Evolutionary conservation across 35 echinoderm and acorn worm species (phyloP), one percentile per base, ranked within the genome.

Genomic region (Holothuria glaberrima): DNA sequence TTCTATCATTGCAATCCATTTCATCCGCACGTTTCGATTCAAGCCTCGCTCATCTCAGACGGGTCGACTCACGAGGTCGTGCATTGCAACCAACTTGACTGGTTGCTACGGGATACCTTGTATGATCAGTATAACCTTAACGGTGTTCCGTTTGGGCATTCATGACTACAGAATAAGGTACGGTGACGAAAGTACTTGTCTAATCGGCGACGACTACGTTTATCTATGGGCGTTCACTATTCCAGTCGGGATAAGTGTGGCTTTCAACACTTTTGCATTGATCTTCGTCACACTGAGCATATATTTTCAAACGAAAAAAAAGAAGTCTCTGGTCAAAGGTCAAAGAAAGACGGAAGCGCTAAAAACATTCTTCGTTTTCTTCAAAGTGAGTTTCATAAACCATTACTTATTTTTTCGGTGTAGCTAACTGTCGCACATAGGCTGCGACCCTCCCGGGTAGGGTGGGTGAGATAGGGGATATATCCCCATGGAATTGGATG

Each of bases 331-430:
- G 21, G 79, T 30, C 48, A 83, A 30, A 50, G 30, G 25, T 24
- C 48, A 83, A 41, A 46, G 56, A 20, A 30, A 24, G 16, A 58
- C 48, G n/a, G 79, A 83, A 61, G 18, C 1, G 9, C 9, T 83
- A 0, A 83, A 58, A 13, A 83, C 79, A n/a, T 83, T 83, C 79
- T 28, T 83, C 28, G 56, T 83, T 14, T 83, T 83, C 58, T 33
- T 83, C 24, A 83, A 83, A 61, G 79, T 83, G 52, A 83, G 79
- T 83, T 58, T 83, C 56, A 30, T 67, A 30, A 67, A 30, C n/a
- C n/a, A 22, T 67, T 4, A 24, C 16, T 4, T 67, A 67, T 67
- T 22, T 24, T n/a, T n/a, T n/a, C n/a, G n/a, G n/a, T n/a, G n/a
- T n/a, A n/a, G n/a, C n/a, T n/a, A n/a, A n/a, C n/a, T n/a, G n/a